Evolutionary conservation across 35 echinoderm and acorn worm species (phyloP).

Genomic region (Ophioderma brevispina): DNA sequence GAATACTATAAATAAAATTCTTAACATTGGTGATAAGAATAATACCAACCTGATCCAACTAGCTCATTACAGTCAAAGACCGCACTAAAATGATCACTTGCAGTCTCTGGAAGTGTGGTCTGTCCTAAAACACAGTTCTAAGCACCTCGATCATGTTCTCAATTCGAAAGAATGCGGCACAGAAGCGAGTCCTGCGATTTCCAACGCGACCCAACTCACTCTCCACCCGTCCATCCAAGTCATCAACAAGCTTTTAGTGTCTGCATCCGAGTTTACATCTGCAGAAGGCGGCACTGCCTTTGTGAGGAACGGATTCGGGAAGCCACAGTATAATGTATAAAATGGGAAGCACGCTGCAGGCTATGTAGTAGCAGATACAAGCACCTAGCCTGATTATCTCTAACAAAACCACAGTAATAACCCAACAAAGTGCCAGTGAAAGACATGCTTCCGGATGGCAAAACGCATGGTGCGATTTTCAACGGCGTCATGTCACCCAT

Average conservation of each 20-base stretch:
- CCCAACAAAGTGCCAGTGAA: slow-evolving; percentile 88
- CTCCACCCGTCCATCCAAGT: slow-evolving; percentile 41
- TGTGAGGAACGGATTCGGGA: slow-evolving; percentile 59
- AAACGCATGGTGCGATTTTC: slow-evolving; percentile 71
- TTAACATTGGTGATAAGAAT: too few species aligned
- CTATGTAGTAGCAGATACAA: slow-evolving; percentile 74
- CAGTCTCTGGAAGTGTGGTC: slow-evolving; percentile 58
- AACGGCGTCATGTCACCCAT: slow-evolving; percentile 75
- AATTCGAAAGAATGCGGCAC: slow-evolving; percentile 62
- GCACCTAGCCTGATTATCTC: slow-evolving; percentile 73
- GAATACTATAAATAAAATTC: neutral
- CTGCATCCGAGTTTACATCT: neutral
- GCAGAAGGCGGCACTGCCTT: neutral
- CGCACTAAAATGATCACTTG: slow-evolving; percentile 69
- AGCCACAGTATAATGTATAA: slow-evolving; percentile 78
- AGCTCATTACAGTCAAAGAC: slow-evolving; percentile 75
- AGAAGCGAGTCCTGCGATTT: slow-evolving; percentile 16
- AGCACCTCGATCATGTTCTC: slow-evolving; percentile 72
- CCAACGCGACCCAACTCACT: slow-evolving; percentile 36
- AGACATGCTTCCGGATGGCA: slow-evolving; percentile 94
- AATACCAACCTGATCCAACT: slow-evolving; percentile 92
- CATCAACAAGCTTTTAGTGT: slow-evolving; percentile 18
- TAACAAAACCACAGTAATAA: slow-evolving; percentile 70
- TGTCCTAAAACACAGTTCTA: slow-evolving; percentile 45
- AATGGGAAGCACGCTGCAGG: slow-evolving; percentile 47